Base-by-base conservation (phyloP, 2,797 vertebrate species). In the Esox masquinongy region DNA sequence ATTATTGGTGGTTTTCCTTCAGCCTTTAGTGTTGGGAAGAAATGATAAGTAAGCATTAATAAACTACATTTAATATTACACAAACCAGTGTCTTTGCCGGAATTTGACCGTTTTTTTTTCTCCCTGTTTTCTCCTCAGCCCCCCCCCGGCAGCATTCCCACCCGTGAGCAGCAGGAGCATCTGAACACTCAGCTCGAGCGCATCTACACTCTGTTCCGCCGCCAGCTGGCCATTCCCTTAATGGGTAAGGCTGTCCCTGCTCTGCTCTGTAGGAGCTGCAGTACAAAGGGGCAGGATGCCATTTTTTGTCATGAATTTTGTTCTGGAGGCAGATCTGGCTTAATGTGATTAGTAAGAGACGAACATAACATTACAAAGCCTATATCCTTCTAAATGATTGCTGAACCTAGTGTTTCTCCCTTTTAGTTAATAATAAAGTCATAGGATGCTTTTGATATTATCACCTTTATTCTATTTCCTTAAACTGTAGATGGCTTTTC, bases 181-280 rank as follows among this genome's bases (percentile, higher is more conserved):
- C 87, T 96, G 82, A 95, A 92, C 77, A 79, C 87, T 77, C 98
- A 99, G 91, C 94, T 98, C 0, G 94, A 96, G 85, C 95, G 94
- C 85, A 96, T 99, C 80, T 96, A 99, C 85, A 93, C 90, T 0
- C 95, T 99, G 53, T 99, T 99, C 88, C 94, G 95, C 76, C 96
- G 98, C 80, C 97, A 99, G 93, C 87, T 99, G 92, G 95, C 95
- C 19, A 78, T 99, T 77, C 97, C 98, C 0, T 92, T 99, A 78
- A 93, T 97, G 78, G 97, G 98, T 99, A 90, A 94, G 95, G 66
- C 70, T 70, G 14, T 5, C 6, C 49, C 76, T 34, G 69, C 14
- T 8, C 77, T 39, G 71, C 74, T 76, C 0, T 83, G 80, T 78
- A 84, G 75, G 6, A 68, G 43, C 1, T 82, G 75, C 53, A 82